A percentile compares a stretch with the other conserved stretches of the same genome.
These are phyloP conservation scores for Drosophila dunni DNA, from an alignment of 1,140 invertebrate genomes.

Conservation along the genomic window DNA sequence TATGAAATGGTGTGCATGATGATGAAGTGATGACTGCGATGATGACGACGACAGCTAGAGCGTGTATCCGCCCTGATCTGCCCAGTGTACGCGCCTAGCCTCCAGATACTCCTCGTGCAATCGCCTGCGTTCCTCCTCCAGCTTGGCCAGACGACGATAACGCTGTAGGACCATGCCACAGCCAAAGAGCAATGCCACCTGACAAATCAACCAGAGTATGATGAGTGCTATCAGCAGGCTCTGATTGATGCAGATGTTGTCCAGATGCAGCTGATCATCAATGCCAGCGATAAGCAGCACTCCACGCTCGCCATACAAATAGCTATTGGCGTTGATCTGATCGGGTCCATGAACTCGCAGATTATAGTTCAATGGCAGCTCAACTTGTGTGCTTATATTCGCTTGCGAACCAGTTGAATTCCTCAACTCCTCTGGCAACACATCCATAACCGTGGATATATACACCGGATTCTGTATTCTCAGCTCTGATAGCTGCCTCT, in stretches of 20 bases:
- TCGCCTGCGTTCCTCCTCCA: constrained; percentile 77
- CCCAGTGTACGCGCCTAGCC: constrained; percentile 78
- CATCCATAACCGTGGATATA: constrained; percentile 75
- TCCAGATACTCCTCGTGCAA: constrained; percentile 77
- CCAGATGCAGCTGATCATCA: constrained; percentile 75
- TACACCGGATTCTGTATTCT: constrained; percentile 74
- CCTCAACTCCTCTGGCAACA: constrained; percentile 20
- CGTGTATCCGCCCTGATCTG: constrained; percentile 80
- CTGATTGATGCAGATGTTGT: constrained; percentile 79
- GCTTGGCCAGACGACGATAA: constrained; percentile 73
- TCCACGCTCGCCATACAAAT: constrained; percentile 85
- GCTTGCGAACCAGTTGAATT: constrained; percentile 1
- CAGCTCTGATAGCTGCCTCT: constrained; percentile 42
- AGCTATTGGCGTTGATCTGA: constrained; percentile 78
- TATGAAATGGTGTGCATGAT: neutral
- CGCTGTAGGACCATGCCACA: constrained; percentile 79
- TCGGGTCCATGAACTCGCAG: constrained; percentile 84
- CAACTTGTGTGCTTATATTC: constrained; percentile 50
- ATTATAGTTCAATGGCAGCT: constrained; percentile 85
- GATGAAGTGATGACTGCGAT: too few species aligned
- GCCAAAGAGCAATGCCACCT: constrained; percentile 74
- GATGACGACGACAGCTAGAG: constrained; percentile 49
- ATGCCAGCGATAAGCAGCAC: constrained; percentile 85
- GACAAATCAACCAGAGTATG: constrained; percentile 82
- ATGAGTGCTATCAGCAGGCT: constrained; percentile 77